Percentiles rank a stretch among this genome's conserved stretches.
Evolutionary conservation across 2,113 vertebrate genomes (phyloP).

Genomic region (Pseudolaguvia tuberculata): DNA sequence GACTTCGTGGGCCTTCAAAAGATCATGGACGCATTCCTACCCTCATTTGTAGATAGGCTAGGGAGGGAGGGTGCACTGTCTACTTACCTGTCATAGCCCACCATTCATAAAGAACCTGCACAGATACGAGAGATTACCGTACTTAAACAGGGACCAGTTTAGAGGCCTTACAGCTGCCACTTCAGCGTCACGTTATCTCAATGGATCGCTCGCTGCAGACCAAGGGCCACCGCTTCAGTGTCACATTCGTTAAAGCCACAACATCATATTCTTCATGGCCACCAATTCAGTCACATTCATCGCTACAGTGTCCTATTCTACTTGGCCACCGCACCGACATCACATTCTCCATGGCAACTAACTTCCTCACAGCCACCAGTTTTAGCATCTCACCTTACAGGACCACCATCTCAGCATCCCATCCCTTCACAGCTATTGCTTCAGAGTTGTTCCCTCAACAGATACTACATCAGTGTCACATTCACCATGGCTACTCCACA

Average conservation of each 20-base stretch:
- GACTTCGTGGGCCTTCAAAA: slow-evolving; percentile 84
- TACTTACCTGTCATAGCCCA: slow-evolving; percentile 54
- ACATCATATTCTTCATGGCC: not conserved
- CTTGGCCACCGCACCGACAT: not conserved
- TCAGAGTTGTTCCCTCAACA: too few relatives aligned
- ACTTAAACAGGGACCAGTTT: slow-evolving; percentile 6
- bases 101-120: slow-evolving; percentile 71
- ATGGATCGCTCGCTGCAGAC: too few relatives aligned
- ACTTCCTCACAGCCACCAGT: too few relatives aligned
- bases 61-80: slow-evolving; percentile 56
- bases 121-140: slow-evolving; percentile 53
- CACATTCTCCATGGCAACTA: not conserved
- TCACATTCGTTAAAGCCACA: too few relatives aligned
- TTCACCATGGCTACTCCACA: not conserved
- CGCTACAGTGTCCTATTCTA: not conserved
- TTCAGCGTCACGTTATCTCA: too few relatives aligned
- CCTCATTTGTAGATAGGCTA: slow-evolving; percentile 41
- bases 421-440: not conserved
- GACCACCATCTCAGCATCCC: not conserved
- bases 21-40: slow-evolving; percentile 78
- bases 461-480: not conserved
- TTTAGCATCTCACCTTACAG: too few relatives aligned
- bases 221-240: not conserved
- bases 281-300: not conserved
- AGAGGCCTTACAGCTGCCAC: too few relatives aligned